Percentiles rank a stretch among this genome's conserved stretches.
Conservation (phyloP, 2,888 invertebrate genomes). For the Callimorpha dominula region DNA sequence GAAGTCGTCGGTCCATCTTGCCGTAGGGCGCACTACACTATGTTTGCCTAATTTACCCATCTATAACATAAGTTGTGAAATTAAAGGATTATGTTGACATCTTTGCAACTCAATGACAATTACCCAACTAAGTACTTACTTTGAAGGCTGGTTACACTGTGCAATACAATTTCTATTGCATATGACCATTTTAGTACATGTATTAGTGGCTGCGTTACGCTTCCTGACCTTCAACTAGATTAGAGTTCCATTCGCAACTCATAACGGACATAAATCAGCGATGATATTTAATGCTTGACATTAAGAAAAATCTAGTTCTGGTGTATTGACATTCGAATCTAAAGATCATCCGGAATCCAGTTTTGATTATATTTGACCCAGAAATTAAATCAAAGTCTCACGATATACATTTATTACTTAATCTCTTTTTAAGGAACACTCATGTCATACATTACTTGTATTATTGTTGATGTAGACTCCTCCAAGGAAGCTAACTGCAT, state of each 20-base stretch:
- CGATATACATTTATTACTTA: background rate
- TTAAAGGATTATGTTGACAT: no score
- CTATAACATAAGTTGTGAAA: no score
- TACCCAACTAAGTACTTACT: no score
- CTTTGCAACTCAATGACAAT: no score
- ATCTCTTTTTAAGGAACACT: no score
- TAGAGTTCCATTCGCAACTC: constrained; percentile 7
- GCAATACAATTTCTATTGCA: constrained; percentile 23
- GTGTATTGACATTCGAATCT: background rate
- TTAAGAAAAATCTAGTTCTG: background rate
- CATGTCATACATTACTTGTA: no score
- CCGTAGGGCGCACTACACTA: no score
- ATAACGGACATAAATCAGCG: background rate
- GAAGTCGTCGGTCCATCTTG: no score
- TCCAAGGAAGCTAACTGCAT: no score
- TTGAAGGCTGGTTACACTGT: constrained; percentile 12
- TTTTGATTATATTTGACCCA: background rate
- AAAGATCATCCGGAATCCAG: background rate
- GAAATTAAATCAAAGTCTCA: background rate
- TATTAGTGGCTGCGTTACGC: constrained; percentile 17
- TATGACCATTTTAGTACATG: constrained; percentile 34
- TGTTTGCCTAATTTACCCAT: no score
- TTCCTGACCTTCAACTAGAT: constrained; percentile 45
- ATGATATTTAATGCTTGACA: background rate
- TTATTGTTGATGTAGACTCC: no score